Base-by-base conservation (phyloP, 2,888 invertebrate genomes). In the Serripes groenlandicus region DNA sequence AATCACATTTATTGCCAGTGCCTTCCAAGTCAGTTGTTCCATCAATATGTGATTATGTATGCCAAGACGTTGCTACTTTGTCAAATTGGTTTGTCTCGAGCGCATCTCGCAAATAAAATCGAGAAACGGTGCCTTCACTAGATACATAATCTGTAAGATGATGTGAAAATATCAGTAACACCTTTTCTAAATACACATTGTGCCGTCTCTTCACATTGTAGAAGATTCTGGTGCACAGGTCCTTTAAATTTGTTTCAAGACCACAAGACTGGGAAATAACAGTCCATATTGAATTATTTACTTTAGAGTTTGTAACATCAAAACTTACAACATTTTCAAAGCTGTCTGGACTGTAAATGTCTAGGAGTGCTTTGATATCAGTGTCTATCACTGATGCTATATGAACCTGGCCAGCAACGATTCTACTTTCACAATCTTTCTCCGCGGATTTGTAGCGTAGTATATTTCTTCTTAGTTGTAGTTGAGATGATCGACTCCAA, bases 231-330 rank as follows among this genome's bases (percentile, higher is more conserved):
- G 34, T 23, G 23, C 72, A 78, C n/a, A 78, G 18, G 26, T 72
- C 72, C 56, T 66, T 2, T 18, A 78, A 78, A 37, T 35, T 28
- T 0, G 37, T 54, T 66, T 78, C 54, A 3, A 72, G 21, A 23
- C 21, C 1, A 21, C 52, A 4, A 21, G 18, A 66, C 21, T 78
- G 66, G n/a, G 37, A 18, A 30, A 78, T 30, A 32, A 66, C 72
- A 72, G 56, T 68, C 72, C 72, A 78, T 28, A 78, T 37, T 9
- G 18, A 34, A 54, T 78, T 78, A 37, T 15, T 54, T 28, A 56
- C 37, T 35, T 26, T 42, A 32, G 72, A 72, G 37, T 52, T n/a
- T 78, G 64, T 66, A n/a, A 78, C 26, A 56, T 78, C 78, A 66
- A 78, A 78, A 52, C 66, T 32, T 26, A 72, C 54, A n/a, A 64